Percentiles rank a stretch among this genome's conserved stretches.
phyloP scores from a whole-genome alignment of 1,140 invertebrate species.

The Zaprionus africanus region DNA sequence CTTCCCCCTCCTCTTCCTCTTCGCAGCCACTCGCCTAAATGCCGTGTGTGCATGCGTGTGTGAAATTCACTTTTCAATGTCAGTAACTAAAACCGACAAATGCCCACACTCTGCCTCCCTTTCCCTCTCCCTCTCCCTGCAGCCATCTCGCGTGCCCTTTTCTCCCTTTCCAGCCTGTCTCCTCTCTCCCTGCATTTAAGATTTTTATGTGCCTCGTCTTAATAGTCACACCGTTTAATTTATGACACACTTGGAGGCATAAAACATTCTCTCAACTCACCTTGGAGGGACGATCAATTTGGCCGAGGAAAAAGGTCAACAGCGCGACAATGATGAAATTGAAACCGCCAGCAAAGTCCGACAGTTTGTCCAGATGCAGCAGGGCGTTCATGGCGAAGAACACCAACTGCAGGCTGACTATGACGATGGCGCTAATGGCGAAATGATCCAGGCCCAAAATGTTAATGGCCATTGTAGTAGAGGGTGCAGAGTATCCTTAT shows the following conservation, averaged over 20 bases:
- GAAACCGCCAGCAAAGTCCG: slow-evolving; percentile 95
- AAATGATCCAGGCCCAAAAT: slow-evolving; percentile 94
- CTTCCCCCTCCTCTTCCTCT: background rate
- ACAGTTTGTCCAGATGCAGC: slow-evolving; percentile 95
- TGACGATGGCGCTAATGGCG: slow-evolving; percentile 94
- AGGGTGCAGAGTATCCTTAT: background rate
- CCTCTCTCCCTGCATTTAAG: slow-evolving; percentile 15
- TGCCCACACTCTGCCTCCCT: background rate
- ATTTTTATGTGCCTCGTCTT: slow-evolving; percentile 48
- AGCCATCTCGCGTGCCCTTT: background rate
- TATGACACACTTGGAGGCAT: slow-evolving; percentile 26
- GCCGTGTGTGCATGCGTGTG: slow-evolving; percentile 52
- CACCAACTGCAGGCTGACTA: slow-evolving; percentile 93
- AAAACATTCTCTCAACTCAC: slow-evolving; percentile 78
- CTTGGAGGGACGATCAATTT: slow-evolving; percentile 88
- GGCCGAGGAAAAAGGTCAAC: slow-evolving; percentile 93
- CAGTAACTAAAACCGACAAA: slow-evolving; percentile 54
- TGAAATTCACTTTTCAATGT: slow-evolving; percentile 73
- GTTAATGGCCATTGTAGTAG: slow-evolving; percentile 86
- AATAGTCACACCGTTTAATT: slow-evolving; percentile 49
- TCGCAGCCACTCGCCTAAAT: slow-evolving; percentile 4
- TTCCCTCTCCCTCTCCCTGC: background rate
- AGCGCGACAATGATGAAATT: slow-evolving; percentile 96
- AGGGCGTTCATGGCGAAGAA: slow-evolving; percentile 94
- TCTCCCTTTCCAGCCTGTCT: background rate